These are phyloP conservation scores for Zaprionus ornatus DNA, from an alignment of 1,140 invertebrate species.

Conservation along the genomic window DNA sequence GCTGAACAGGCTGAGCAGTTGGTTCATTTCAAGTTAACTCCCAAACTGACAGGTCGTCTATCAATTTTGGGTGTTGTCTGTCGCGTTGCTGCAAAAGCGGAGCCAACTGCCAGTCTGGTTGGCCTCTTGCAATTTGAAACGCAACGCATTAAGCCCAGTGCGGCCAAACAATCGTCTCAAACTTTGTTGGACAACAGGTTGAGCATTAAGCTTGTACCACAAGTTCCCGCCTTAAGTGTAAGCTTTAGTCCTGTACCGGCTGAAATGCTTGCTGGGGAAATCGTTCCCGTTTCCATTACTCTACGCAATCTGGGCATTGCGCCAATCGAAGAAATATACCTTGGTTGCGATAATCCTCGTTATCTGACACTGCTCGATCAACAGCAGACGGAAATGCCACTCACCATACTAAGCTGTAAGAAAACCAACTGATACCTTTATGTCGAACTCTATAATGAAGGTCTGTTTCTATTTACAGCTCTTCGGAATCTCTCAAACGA, in stretches of 20 bases:
- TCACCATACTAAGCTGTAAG: constrained; percentile 79
- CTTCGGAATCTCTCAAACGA: constrained; percentile 76
- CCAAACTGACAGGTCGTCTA: constrained; percentile 83
- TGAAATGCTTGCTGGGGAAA: constrained; percentile 89
- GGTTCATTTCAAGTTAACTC: constrained; percentile 84
- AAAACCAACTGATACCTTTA: background rate
- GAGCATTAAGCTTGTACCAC: constrained; percentile 87
- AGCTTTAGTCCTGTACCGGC: constrained; percentile 87
- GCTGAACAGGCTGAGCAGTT: constrained; percentile 81
- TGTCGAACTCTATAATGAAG: background rate
- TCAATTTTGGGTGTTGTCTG: constrained; percentile 83
- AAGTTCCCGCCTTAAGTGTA: constrained; percentile 90
- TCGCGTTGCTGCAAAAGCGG: constrained; percentile 81
- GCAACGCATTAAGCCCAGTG: constrained; percentile 84
- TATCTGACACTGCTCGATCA: constrained; percentile 86
- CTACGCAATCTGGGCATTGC: constrained; percentile 88
- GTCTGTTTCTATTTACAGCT: constrained; percentile 29
- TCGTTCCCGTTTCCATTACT: constrained; percentile 87
- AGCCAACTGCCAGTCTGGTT: constrained; percentile 84
- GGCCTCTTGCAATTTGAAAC: constrained; percentile 88
- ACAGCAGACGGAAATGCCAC: constrained; percentile 64
- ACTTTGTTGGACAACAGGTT: constrained; percentile 86
- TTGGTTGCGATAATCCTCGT: constrained; percentile 85
- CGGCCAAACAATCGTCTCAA: constrained; percentile 83
- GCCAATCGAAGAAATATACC: constrained; percentile 87